phyloP scores from a whole-genome alignment of 2,797 vertebrate genomes.

The Bovichtus diacanthus region DNA sequence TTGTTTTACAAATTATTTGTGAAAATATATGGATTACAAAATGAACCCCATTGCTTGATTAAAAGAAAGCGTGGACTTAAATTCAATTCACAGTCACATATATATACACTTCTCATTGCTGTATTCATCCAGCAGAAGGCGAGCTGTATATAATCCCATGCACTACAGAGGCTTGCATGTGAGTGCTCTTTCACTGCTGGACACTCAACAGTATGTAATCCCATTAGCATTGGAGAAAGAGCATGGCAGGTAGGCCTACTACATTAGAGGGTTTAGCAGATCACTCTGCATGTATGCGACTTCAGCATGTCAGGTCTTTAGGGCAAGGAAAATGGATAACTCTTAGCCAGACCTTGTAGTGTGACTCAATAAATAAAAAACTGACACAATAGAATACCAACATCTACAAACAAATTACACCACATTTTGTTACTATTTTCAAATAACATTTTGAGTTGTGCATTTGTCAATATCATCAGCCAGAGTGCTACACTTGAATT shows the following conservation, averaged over 20 bases:
- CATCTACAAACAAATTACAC: neutral
- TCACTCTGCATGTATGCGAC: constrained; percentile 43
- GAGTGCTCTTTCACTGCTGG: constrained; percentile 41
- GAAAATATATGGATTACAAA: neutral
- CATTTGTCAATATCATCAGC: neutral
- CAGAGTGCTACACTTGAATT: neutral
- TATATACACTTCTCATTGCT: neutral
- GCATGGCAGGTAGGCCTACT: constrained; percentile 56
- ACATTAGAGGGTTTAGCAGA: constrained; percentile 65
- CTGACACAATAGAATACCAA: neutral
- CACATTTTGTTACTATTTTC: constrained; percentile 6
- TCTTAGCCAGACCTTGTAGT: constrained; percentile 18
- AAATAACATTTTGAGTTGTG: neutral
- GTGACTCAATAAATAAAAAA: constrained; percentile 31
- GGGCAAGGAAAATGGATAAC: constrained; percentile 26
- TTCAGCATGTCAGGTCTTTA: constrained; percentile 27
- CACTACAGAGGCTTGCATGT: constrained; percentile 17
- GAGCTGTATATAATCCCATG: constrained; percentile 6
- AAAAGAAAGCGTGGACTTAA: neutral
- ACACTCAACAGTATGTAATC: constrained; percentile 64
- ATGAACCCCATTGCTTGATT: neutral
- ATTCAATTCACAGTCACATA: neutral
- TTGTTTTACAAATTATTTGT: constrained; percentile 7
- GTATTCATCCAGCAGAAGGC: neutral
- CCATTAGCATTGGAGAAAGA: constrained; percentile 61